Evolutionary conservation across 2,113 vertebrate species (phyloP).

Genomic region (Malurus elegans): DNA sequence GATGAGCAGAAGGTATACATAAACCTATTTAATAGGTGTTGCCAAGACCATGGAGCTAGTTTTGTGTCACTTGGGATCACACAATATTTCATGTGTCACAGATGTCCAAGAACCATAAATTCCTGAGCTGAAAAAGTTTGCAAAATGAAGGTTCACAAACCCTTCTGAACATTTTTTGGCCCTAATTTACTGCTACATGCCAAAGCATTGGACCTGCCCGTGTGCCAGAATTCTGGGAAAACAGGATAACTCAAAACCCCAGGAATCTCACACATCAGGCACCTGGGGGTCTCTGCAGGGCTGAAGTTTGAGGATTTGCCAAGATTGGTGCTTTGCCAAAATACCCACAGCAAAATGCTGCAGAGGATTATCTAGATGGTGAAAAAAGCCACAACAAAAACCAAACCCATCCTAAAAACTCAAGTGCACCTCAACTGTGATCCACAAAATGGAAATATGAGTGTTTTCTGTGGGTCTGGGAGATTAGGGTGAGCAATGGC

Average conservation of each 20-base stretch:
- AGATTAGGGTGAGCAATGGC: accelerated
- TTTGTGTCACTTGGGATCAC: neutral
- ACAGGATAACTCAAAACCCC: neutral
- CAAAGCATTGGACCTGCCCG: neutral
- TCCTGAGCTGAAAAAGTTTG: neutral
- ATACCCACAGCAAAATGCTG: neutral
- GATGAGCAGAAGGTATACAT: neutral
- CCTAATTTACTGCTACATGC: neutral
- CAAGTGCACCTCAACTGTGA: neutral
- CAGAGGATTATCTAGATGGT: neutral
- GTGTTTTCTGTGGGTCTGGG: accelerated
- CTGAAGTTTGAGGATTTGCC: neutral
- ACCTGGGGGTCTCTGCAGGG: neutral
- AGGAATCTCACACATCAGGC: neutral
- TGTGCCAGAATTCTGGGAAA: neutral
- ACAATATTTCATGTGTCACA: accelerated
- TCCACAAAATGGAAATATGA: accelerated
- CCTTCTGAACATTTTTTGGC: neutral
- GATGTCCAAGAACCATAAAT: neutral
- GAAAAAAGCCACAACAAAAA: neutral
- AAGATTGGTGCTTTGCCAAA: neutral
- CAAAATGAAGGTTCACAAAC: neutral
- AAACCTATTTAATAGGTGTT: neutral
- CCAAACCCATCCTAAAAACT: neutral
- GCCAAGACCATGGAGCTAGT: too few species aligned